Evolutionary conservation across 2,888 invertebrate genomes (phyloP).

Genomic region (Graphium colonna): DNA sequence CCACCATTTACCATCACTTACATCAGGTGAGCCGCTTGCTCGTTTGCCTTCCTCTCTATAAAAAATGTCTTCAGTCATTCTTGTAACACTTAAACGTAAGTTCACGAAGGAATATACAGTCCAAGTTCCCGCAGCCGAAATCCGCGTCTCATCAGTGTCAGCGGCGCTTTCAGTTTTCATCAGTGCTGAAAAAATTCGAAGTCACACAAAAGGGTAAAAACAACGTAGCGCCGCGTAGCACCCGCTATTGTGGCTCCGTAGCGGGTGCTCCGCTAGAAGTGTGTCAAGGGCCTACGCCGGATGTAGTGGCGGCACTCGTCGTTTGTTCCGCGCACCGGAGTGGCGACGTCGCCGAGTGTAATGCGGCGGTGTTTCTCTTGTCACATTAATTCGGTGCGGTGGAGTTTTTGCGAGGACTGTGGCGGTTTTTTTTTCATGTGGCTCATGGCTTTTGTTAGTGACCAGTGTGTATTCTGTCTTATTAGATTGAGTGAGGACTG

Average conservation of each 20-base stretch:
- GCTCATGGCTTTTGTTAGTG: conserved; percentile 1
- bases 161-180: not conserved
- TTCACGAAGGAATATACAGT: no score
- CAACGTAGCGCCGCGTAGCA: not conserved
- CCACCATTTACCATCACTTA: not conserved
- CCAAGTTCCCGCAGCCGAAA: not conserved
- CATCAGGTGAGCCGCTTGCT: not conserved
- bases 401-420: conserved; percentile 20
- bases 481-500: no score
- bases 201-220: not conserved
- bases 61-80: not conserved
- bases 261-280: conserved; percentile 35
- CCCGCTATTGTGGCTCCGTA: conserved; percentile 1
- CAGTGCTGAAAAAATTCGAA: not conserved
- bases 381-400: conserved; percentile 42
- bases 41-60: no score
- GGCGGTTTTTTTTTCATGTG: conserved; percentile 22
- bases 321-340: conserved; percentile 53
- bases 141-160: not conserved
- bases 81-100: not conserved
- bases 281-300: conserved; percentile 44
- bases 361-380: conserved; percentile 48
- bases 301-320: conserved; percentile 43
- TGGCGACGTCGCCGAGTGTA: conserved; percentile 32
- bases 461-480: no score